phyloP scores from a whole-genome alignment of 1,140 invertebrate species.

The Drusus annulatus region DNA sequence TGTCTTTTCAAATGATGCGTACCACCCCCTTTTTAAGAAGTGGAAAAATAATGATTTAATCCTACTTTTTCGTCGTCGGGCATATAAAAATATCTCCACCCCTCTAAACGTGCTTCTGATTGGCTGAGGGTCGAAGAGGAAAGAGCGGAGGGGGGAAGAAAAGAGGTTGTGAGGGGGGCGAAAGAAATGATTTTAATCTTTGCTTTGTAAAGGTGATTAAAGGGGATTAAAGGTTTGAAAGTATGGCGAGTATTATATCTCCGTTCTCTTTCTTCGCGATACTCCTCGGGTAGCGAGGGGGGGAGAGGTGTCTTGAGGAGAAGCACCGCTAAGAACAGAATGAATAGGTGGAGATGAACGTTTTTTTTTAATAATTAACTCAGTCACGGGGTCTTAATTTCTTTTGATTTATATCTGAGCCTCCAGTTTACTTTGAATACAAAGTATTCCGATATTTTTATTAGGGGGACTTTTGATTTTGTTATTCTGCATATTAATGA shows the following conservation, averaged over 20 bases:
- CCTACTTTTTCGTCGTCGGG: constrained; percentile 58
- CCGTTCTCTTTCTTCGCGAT: constrained; percentile 52
- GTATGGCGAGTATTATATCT: constrained; percentile 58
- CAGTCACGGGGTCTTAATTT: constrained; percentile 57
- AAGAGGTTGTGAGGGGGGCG: constrained; percentile 54
- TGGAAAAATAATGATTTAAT: constrained; percentile 60
- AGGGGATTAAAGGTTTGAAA: constrained; percentile 70
- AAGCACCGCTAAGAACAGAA: constrained; percentile 38
- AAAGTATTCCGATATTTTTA: constrained; percentile 18
- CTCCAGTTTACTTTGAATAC: constrained; percentile 40
- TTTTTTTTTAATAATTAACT: constrained; percentile 60
- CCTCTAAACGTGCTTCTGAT: constrained; percentile 7
- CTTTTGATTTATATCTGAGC: constrained; percentile 56
- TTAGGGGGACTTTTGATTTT: constrained; percentile 15
- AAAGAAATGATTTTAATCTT: constrained; percentile 74
- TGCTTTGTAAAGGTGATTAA: constrained; percentile 75
- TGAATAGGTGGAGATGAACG: constrained; percentile 59
- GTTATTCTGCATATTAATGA: constrained; percentile 12
- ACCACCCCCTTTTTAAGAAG: constrained; percentile 47
- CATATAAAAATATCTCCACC: constrained; percentile 58
- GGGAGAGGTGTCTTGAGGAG: not conserved
- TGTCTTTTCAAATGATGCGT: constrained; percentile 53
- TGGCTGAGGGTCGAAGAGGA: constrained; percentile 42
- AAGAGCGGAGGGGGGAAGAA: not conserved
- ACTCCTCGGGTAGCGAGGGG: constrained; percentile 6